Percentiles rank a stretch among this genome's conserved stretches.
phyloP scores from a whole-genome alignment of 2,888 invertebrate species.

The Orthosia cruda region DNA sequence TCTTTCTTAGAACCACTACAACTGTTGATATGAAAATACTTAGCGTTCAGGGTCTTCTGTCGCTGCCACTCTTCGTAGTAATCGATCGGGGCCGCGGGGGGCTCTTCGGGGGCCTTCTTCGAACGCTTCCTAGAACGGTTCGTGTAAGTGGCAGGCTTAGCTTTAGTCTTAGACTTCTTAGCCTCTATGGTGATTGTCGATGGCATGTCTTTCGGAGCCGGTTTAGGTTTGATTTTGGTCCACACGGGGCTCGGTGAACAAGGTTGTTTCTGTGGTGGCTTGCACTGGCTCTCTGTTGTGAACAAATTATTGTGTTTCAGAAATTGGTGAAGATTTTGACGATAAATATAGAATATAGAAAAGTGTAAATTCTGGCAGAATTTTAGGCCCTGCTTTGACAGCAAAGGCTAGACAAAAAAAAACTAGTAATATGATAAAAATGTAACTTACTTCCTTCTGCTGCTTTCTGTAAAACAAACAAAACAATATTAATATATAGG shows the following conservation, averaged over 20 bases:
- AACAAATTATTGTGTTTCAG: not conserved
- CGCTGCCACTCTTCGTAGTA: constrained; percentile 51
- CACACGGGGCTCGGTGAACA: constrained; percentile 13
- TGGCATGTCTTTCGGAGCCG: not conserved
- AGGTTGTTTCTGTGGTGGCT: not conserved
- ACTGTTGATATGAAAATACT: constrained; percentile 44
- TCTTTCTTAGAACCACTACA: not conserved
- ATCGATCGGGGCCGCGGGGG: not conserved
- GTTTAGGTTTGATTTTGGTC: not conserved
- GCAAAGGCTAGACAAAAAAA: not conserved
- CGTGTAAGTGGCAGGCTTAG: not conserved
- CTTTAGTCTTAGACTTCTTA: not conserved
- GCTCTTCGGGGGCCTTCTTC: not conserved
- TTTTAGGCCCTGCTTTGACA: no score
- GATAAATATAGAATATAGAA: no score
- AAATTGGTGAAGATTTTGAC: not conserved
- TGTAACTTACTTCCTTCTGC: constrained; percentile 33
- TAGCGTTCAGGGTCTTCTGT: constrained; percentile 38
- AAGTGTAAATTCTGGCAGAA: no score
- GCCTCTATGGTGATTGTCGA: not conserved
- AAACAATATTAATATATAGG: not conserved
- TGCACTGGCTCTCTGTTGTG: constrained; percentile 5
- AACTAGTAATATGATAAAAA: not conserved
- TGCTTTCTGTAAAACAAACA: constrained; percentile 22
- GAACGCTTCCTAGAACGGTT: not conserved